Evolutionary conservation across 1,140 invertebrate genomes (phyloP), one percentile per base, ranked within the genome.

Genomic region (Triops cancriformis): DNA sequence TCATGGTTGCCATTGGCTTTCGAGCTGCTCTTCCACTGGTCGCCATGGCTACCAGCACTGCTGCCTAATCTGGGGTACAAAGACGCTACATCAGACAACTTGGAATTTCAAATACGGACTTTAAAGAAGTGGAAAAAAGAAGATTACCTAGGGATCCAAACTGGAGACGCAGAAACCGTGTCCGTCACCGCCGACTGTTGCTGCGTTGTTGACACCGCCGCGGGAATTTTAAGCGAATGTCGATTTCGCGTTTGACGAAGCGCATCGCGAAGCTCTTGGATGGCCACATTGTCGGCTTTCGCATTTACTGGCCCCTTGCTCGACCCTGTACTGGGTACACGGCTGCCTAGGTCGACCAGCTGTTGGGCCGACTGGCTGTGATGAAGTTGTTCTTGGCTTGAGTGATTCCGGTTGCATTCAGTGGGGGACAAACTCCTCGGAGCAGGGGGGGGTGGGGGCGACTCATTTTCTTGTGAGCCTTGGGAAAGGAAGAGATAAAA

Each of bases 201-300:
- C 51, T 18, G n/a, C 51, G 51, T 64, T 18, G n/a, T 23, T 64
- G 51, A n/a, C 51, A 23, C 18, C 51, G 51, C 51, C 18, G 51
- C 23, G 14, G 51, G 51, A n/a, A 64, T 64, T 64, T 64, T 64
- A 14, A 64, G 51, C 14, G 51, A 23, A 23, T 64, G 51, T 64
- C 51, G 51, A 64, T 64, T 64, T 23, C 51, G 14, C 18, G 51
- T 64, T 18, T 64, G 51, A 23, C 51, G 51, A 64, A 64, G 51
- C 51, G 51, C 51, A 18, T 64, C 51, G 51, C 51, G 51, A 23
- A 64, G 51, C 51, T 64, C 51, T 64, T 64, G 51, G 51, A 64
- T 64, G 51, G 51, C 51, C n/a, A 64, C 51, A 64, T 64, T 64
- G 14, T 64, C 51, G 0, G 51, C 5, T 18, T 64, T 64, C 14